phyloP scores from a whole-genome alignment of 1,140 invertebrate species.

The Eubasilissa regina region DNA sequence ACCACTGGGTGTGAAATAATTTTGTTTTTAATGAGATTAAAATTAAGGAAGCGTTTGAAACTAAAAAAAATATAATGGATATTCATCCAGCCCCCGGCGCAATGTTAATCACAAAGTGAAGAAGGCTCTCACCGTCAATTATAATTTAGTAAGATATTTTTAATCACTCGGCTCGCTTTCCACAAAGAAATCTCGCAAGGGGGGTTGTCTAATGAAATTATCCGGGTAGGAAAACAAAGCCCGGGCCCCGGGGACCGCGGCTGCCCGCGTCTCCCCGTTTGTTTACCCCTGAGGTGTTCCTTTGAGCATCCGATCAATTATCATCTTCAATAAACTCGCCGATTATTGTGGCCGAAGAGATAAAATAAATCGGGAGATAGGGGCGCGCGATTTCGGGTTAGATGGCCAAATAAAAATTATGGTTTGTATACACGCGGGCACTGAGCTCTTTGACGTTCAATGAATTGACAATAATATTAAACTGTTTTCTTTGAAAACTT shows the following conservation, averaged over 20 bases:
- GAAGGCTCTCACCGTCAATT: slow-evolving; percentile 55
- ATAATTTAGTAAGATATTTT: slow-evolving; percentile 60
- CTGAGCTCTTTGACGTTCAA: slow-evolving; percentile 13
- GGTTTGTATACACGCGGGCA: slow-evolving; percentile 6
- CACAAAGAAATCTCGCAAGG: slow-evolving; percentile 58
- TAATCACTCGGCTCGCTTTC: slow-evolving; percentile 58
- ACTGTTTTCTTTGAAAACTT: slow-evolving; percentile 23
- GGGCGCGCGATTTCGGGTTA: neutral
- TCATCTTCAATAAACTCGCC: slow-evolving; percentile 57
- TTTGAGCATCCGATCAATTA: slow-evolving; percentile 58
- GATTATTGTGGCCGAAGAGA: slow-evolving; percentile 49
- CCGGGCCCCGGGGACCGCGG: slow-evolving; percentile 13
- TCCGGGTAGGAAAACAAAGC: slow-evolving; percentile 55
- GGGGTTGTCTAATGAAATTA: slow-evolving; percentile 59
- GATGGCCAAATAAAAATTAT: slow-evolving; percentile 22
- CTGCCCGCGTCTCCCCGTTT: slow-evolving; percentile 24
- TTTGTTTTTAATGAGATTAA: slow-evolving; percentile 37
- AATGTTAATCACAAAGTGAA: slow-evolving; percentile 49
- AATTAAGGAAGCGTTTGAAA: slow-evolving; percentile 43
- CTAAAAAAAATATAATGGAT: slow-evolving; percentile 43
- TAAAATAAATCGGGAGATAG: slow-evolving; percentile 27
- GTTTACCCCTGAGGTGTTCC: slow-evolving; percentile 59
- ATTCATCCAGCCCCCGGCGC: slow-evolving; percentile 29
- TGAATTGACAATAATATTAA: neutral
- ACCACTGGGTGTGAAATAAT: slow-evolving; percentile 34